Conservation (phyloP, 1,140 invertebrate species). For the Euwallacea fornicatus region DNA sequence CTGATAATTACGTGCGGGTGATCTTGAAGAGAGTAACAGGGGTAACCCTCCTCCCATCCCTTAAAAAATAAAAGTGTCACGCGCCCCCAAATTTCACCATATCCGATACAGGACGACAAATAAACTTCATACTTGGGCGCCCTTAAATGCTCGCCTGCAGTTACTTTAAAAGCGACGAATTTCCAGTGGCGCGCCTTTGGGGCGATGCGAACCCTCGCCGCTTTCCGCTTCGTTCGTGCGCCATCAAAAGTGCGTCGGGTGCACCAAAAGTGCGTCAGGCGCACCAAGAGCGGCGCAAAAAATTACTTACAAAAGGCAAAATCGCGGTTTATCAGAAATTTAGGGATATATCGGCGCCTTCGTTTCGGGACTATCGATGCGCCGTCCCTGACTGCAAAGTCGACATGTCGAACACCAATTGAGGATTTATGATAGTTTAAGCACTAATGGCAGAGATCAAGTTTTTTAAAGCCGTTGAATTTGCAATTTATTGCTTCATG, state of each 20-base stretch:
- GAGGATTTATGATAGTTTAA: constrained; percentile 52
- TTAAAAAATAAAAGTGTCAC: constrained; percentile 52
- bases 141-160: constrained; percentile 47
- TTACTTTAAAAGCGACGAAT: constrained; percentile 50
- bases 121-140: constrained; percentile 52
- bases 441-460: constrained; percentile 47
- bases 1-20: constrained; percentile 54
- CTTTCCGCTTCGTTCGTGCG: too few species aligned
- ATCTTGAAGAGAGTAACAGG: constrained; percentile 50
- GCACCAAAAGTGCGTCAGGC: too few species aligned
- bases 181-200: constrained; percentile 35
- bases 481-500: constrained; percentile 47
- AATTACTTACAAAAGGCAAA: background rate
- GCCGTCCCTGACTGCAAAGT: constrained; percentile 14
- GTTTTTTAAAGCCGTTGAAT: constrained; percentile 48
- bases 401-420: constrained; percentile 47
- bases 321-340: background rate
- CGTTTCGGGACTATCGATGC: background rate
- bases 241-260: too few species aligned
- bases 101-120: constrained; percentile 50
- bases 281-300: too few species aligned
- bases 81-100: constrained; percentile 47
- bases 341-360: too few species aligned
- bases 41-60: constrained; percentile 40
- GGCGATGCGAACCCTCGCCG: background rate